phyloP scores from a whole-genome alignment of 2,113 vertebrate genomes.

The Sardina pilchardus region DNA sequence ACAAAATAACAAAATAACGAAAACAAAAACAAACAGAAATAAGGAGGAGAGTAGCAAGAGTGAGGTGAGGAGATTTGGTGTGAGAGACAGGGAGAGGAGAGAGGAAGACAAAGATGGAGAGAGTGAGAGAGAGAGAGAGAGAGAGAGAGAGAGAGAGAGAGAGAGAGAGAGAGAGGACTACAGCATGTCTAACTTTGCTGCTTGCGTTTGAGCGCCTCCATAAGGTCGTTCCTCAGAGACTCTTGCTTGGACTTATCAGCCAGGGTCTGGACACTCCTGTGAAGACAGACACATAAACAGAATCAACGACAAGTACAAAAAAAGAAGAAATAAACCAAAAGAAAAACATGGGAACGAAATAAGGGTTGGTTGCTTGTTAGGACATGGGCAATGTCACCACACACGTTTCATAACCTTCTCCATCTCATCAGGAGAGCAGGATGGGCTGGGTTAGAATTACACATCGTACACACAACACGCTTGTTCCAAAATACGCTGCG shows the following conservation, averaged over 20 bases:
- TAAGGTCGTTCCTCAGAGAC: slow-evolving; percentile 91
- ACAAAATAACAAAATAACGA: slow-evolving; percentile 4
- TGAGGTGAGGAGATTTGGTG: not conserved
- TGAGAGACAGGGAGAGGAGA: not conserved
- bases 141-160: slow-evolving; percentile 38
- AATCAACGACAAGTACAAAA: not conserved
- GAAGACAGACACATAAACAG: slow-evolving; percentile 36
- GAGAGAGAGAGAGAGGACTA: slow-evolving; percentile 38
- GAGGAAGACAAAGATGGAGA: not conserved
- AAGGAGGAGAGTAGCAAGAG: slow-evolving; percentile 45
- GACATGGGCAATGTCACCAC: not conserved
- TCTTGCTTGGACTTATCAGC: slow-evolving; percentile 95
- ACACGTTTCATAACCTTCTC: not conserved
- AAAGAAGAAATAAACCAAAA: not conserved
- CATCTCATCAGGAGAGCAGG: not conserved
- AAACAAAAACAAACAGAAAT: slow-evolving; percentile 52
- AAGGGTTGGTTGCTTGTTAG: not conserved
- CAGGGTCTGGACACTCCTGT: slow-evolving; percentile 93
- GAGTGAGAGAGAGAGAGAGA: slow-evolving; percentile 40
- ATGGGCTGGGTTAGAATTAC: not conserved
- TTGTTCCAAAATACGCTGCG: not conserved
- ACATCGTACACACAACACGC: not conserved
- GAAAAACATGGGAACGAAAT: not conserved
- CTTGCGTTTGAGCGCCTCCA: slow-evolving; percentile 95
- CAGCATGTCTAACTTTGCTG: slow-evolving; percentile 82